A percentile compares a stretch with the other conserved stretches of the same genome.
These are phyloP conservation scores for Holothuria leucospilota DNA, from an alignment of 53 echinoderm and acorn worm species.

Conservation along the genomic window DNA sequence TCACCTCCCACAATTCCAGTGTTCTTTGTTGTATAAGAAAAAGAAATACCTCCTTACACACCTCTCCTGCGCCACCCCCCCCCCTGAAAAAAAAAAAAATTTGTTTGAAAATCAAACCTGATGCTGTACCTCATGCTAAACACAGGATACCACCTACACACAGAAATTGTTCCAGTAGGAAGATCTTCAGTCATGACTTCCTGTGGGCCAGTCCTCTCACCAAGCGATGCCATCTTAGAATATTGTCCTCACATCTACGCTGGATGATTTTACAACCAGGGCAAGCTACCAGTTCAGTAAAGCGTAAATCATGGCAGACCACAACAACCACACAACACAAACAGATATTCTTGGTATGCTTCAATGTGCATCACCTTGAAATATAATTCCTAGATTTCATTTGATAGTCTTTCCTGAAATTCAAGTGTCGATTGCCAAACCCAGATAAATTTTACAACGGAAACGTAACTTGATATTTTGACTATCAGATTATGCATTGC, in stretches of 20 bases:
- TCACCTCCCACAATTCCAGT: no score
- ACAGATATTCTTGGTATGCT: neutral
- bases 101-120: neutral
- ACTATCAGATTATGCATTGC: no score
- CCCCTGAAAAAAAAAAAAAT: no score
- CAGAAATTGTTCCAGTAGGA: neutral
- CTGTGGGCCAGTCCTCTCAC: neutral
- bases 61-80: no score
- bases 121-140: conserved; percentile 16
- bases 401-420: no score
- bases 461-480: no score
- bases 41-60: no score
- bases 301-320: conserved; percentile 17
- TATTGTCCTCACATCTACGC: neutral
- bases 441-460: no score
- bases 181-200: neutral
- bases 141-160: conserved; percentile 24
- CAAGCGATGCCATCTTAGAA: conserved; percentile 28
- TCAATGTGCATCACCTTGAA: neutral
- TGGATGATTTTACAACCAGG: conserved; percentile 8
- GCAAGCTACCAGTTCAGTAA: neutral
- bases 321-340: neutral
- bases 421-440: no score
- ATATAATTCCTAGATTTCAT: no score
- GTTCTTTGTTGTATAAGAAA: no score